Evolutionary conservation across 2,797 vertebrate species (phyloP).

Genomic region (Limnodromus scolopaceus): DNA sequence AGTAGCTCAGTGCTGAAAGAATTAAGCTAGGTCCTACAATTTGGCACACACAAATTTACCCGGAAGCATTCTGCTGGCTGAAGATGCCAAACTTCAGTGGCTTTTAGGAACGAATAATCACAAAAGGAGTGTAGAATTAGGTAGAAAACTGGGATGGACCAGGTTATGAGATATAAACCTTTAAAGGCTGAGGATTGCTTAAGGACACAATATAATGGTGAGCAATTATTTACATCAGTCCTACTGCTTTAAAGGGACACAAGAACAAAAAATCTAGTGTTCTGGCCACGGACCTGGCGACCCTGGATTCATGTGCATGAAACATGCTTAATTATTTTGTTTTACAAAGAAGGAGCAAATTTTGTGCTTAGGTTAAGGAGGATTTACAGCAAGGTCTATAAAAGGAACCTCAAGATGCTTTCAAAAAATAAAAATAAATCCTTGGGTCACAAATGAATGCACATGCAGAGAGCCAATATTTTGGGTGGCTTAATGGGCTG

Average conservation of each 20-base stretch:
- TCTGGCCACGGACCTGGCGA: background rate
- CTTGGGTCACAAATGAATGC: background rate
- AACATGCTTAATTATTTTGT: background rate
- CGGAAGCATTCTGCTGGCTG: background rate
- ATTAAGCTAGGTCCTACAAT: background rate
- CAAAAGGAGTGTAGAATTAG: background rate
- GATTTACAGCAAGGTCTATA: background rate
- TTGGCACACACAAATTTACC: accelerated
- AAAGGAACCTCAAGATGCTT: accelerated
- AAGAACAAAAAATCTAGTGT: background rate
- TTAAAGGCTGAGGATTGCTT: background rate
- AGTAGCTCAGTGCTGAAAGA: background rate
- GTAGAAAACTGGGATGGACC: background rate
- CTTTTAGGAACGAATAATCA: background rate
- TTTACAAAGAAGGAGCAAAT: background rate
- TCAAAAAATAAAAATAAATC: background rate
- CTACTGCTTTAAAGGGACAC: background rate
- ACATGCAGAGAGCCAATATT: background rate
- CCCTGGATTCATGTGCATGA: background rate
- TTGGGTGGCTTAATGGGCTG: background rate
- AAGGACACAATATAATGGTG: background rate
- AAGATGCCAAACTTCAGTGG: background rate
- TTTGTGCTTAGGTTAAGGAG: background rate
- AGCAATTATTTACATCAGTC: background rate
- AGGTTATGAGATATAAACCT: background rate